Base-by-base conservation (phyloP, 2,888 invertebrate species). In the Cheilosia vulpina region DNA sequence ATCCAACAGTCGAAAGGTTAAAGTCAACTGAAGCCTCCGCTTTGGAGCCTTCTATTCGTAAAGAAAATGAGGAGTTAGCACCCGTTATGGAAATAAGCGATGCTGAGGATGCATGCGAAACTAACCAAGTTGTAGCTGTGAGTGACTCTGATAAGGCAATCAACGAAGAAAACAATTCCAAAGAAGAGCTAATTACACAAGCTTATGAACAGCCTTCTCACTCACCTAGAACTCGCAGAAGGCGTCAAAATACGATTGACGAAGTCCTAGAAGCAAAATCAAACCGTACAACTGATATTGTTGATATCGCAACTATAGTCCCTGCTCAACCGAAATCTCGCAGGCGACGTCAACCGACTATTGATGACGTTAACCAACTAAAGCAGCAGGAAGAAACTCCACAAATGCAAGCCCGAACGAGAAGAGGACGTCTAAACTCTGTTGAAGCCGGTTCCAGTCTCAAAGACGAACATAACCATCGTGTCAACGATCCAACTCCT, bases 351-450 rank as follows among this genome's bases (percentile, higher is more conserved):
- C 38, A 9, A 53, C 58, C 41, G 15, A 55, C 19, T 15, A 19
- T 15, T 13, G 71, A 55, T 38, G 55, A 41, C 55, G 47, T 69
- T 15, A 4, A 63, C 0, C 19, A 15, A 47, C 17, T 17, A 3
- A 19, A 47, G 47, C 19, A 19, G n/a, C 15, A 52, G 6, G 5
- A 50, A 47, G 31, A 53, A 19, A 21, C 13, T 58, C 15, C 0
- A 66, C 21, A 43, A 27, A 50, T 6, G 1, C 47, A 17, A 21
- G 2, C 6, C 11, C 65, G 24, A 45, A 19, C 4, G 38, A 76
- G 34, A 47, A 69, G 31, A 21, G 31, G 19, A 3, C 53, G 73
- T 4, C 55, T 55, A 21, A 73, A 34, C 13, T 73, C 73, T 2
- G 31, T 43, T 4, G 55, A 45, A 13, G 52, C 11, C 5, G 47